Evolutionary conservation across 2,888 invertebrate species (phyloP).

Genomic region (Sphaeridia pumilis): DNA sequence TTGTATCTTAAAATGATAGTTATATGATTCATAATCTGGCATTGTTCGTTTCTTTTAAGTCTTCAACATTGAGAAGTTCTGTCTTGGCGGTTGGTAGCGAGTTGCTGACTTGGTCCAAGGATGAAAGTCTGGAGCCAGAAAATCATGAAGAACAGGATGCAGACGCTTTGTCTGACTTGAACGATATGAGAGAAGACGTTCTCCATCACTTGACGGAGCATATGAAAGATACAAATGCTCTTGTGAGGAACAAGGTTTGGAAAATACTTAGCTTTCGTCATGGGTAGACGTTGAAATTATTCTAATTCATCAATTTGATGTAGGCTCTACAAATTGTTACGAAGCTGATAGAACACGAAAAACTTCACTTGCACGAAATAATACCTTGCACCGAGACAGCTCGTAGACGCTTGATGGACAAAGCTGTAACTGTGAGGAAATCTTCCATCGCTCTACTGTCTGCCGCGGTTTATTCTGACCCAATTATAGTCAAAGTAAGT

Average conservation of each 20-base stretch:
- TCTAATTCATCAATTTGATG: neutral
- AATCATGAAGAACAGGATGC: conserved; percentile 10
- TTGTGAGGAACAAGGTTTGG: conserved; percentile 22
- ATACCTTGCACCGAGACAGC: conserved; percentile 16
- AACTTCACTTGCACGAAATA: conserved; percentile 15
- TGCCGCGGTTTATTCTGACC: conserved; percentile 21
- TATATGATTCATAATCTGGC: neutral
- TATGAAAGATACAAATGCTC: conserved; percentile 21
- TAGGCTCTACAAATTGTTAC: conserved; percentile 17
- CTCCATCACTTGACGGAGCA: conserved; percentile 18
- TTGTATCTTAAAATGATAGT: neutral
- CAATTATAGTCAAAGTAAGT: conserved; percentile 20
- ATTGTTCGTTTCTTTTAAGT: conserved; percentile 6
- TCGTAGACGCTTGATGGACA: conserved; percentile 22
- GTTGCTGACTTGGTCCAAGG: conserved; percentile 15
- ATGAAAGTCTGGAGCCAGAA: neutral
- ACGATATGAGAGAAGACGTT: conserved; percentile 9
- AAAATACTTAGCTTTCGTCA: neutral
- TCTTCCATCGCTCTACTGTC: conserved; percentile 20
- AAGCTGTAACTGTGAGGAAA: conserved; percentile 24
- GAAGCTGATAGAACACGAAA: conserved; percentile 13
- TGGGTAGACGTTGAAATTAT: neutral
- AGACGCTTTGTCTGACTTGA: conserved; percentile 3
- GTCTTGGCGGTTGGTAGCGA: conserved; percentile 13
- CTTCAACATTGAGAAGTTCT: conserved; percentile 17